Base-by-base conservation (phyloP, 2,797 vertebrate genomes). In the Poeciliopsis infans region DNA sequence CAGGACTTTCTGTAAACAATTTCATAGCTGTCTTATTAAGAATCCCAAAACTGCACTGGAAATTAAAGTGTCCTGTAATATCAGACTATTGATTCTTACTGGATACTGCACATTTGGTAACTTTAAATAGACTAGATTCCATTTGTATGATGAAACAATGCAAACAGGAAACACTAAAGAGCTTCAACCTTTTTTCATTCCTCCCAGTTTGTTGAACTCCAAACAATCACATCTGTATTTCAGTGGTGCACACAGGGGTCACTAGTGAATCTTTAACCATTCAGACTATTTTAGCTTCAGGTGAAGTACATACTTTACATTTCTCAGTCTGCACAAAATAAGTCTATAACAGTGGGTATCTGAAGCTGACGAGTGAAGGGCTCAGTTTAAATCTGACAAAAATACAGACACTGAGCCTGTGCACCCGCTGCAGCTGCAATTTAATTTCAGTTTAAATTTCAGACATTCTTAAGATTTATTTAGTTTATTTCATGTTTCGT, bases 291-390 rank as follows among this genome's bases (percentile, higher is more conserved):
- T 75, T 82, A 59, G 84, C 90, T 89, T 76, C 86, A 83, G 90
- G 86, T 89, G 59, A 86, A 78, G 46, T 76, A 70, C 85, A 87
- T 91, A 83, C 72, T 87, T 89, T 64, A 61, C 70, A 85, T 91
- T 85, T 89, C 70, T 88, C 71, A 0, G 71, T 84, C 77, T 79
- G 74, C 78, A 69, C 39, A 78, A 70, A 79, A 41, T 61, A 18
- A 74, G 55, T 80, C 55, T 45, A 55, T 61, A 81, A 45, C 31
- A 49, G 53, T 7, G 15, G 57, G 53, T 11, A 77, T 86, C 85
- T 70, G 79, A 86, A 76, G 13, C 70, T 76, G 51, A 77, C 5
- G 12, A 83, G 79, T 72, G 28, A 69, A 57, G 20, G 47, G 82
- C 87, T 90, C 83, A 73, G 69, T 61, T 77, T 76, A 81, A 88